Percentiles rank a stretch among this genome's conserved stretches.
These are phyloP conservation scores for Psittacula echo DNA, from an alignment of 2,797 vertebrate species.

Conservation along the genomic window DNA sequence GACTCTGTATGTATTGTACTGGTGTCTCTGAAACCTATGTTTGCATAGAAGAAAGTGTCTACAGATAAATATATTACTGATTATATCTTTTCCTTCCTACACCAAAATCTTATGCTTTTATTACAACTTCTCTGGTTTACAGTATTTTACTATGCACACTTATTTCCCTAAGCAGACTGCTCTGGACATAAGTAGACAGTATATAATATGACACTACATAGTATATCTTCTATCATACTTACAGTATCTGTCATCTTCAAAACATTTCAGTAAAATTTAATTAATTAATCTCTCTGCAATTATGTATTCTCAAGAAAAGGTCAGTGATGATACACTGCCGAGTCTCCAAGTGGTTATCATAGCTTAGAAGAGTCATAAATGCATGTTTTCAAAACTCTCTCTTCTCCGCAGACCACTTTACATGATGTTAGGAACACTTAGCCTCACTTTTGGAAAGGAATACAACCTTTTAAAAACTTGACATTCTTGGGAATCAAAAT, in stretches of 20 bases:
- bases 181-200: not conserved
- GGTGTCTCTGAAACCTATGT: not conserved
- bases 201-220: not conserved
- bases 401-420: conserved; percentile 32
- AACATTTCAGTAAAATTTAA: conserved; percentile 49
- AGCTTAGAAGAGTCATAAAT: conserved; percentile 18
- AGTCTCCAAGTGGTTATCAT: conserved; percentile 26
- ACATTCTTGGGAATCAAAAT: conserved; percentile 15
- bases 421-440: conserved; percentile 39
- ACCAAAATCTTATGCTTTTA: not conserved
- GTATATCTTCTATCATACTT: not conserved
- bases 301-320: not conserved
- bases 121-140: not conserved
- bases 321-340: not conserved
- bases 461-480: conserved; percentile 44
- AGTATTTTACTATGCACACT: not conserved
- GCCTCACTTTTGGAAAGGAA: not conserved
- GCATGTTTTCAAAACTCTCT: conserved; percentile 30
- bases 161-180: not conserved
- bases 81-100: not conserved
- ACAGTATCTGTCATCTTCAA: not conserved
- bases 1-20: accelerated
- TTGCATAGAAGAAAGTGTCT: not conserved
- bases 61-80: not conserved
- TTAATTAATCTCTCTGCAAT: not conserved